phyloP scores from a whole-genome alignment of 1,140 invertebrate species.

The Olivierus martensii region DNA sequence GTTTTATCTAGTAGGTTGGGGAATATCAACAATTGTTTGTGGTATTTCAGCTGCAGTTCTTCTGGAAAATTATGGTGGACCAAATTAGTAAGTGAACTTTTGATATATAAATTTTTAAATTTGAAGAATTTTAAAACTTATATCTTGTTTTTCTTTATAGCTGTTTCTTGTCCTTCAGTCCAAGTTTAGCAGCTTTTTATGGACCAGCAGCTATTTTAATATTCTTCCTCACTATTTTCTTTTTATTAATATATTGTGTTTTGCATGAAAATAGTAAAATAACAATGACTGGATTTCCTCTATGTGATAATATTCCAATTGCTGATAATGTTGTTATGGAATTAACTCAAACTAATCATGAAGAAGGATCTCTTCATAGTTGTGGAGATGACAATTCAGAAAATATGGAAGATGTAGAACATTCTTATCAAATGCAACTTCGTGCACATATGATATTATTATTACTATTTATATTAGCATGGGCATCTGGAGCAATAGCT shows the following conservation, averaged over 20 bases:
- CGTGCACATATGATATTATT: slow-evolving; percentile 59
- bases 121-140: no score
- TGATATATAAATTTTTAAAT: no score
- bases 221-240: slow-evolving; percentile 53
- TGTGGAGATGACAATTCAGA: slow-evolving; percentile 42
- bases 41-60: slow-evolving; percentile 82
- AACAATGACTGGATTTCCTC: slow-evolving; percentile 32
- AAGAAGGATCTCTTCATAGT: slow-evolving; percentile 45
- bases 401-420: slow-evolving; percentile 65
- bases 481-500: slow-evolving; percentile 53
- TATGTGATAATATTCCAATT: slow-evolving; percentile 62
- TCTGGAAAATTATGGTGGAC: slow-evolving; percentile 57
- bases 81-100: slow-evolving; percentile 34
- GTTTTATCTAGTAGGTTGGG: slow-evolving; percentile 82
- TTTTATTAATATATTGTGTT: slow-evolving; percentile 58
- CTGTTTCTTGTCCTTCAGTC: no score
- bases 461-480: slow-evolving; percentile 56
- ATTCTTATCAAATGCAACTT: slow-evolving; percentile 61
- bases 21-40: slow-evolving; percentile 71
- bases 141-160: no score
- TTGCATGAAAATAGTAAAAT: slow-evolving; percentile 30
- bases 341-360: slow-evolving; percentile 30
- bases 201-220: slow-evolving; percentile 22
- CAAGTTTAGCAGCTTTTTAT: no score
- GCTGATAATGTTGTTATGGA: slow-evolving; percentile 60